Evolutionary conservation across 2,888 invertebrate species (phyloP).

Genomic region (Eupithecia centaureata): DNA sequence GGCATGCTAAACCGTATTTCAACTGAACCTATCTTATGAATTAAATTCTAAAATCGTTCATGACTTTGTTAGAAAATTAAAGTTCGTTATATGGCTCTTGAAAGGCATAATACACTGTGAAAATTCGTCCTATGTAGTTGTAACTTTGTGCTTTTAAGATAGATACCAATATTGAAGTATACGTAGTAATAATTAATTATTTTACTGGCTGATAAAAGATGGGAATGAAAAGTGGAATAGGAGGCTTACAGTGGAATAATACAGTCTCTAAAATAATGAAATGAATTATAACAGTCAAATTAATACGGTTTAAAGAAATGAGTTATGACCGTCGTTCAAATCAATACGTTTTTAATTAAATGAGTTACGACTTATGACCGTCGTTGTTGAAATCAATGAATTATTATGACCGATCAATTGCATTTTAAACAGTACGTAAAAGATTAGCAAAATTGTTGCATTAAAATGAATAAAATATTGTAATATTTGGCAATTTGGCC

Average conservation of each 20-base stretch:
- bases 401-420: too few species aligned
- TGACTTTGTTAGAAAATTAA: neutral
- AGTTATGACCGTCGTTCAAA: neutral
- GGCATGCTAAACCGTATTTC: neutral
- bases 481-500: neutral
- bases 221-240: too few species aligned
- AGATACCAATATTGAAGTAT: neutral
- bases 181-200: neutral
- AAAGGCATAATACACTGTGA: neutral
- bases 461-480: neutral
- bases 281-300: too few species aligned
- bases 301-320: too few species aligned
- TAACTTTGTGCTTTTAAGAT: neutral
- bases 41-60: neutral
- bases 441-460: neutral
- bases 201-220: too few species aligned
- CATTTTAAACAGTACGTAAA: too few species aligned
- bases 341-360: too few species aligned
- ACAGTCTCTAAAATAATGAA: too few species aligned
- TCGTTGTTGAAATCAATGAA: too few species aligned
- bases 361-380: too few species aligned
- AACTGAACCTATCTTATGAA: neutral
- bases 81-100: neutral
- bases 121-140: neutral
- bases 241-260: too few species aligned